Conservation (phyloP, 92 coral and sea anemone genomes). For the Epizoanthus fatuus region DNA sequence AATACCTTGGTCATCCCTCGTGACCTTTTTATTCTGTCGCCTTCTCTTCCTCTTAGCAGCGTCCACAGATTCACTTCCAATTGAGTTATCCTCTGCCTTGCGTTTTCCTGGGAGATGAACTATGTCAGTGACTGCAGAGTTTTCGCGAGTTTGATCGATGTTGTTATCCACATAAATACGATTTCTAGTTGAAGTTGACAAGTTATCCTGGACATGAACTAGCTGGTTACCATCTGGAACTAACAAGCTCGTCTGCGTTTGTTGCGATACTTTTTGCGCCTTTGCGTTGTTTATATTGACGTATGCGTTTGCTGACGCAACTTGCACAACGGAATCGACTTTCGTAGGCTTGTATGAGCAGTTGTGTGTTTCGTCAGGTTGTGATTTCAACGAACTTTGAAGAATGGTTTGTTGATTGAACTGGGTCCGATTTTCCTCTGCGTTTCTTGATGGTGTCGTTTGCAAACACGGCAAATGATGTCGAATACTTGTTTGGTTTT, state of each 20-base stretch:
- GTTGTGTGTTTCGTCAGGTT: neutral
- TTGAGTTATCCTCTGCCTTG: neutral
- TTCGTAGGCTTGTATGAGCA: neutral
- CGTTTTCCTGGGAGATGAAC: neutral
- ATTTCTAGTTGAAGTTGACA: neutral
- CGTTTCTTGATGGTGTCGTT: neutral
- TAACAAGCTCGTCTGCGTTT: neutral
- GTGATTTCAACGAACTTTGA: neutral
- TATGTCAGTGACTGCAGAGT: neutral
- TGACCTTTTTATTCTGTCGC: neutral
- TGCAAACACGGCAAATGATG: neutral
- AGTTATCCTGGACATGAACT: neutral
- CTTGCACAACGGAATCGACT: conserved; percentile 18
- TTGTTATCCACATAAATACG: neutral
- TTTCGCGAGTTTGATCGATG: neutral
- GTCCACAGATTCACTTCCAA: neutral
- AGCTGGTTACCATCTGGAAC: neutral
- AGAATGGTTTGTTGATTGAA: neutral
- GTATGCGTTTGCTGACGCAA: neutral
- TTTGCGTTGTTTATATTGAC: neutral
- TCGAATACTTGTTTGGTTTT: neutral
- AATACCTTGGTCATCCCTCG: too few relatives aligned
- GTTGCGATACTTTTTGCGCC: neutral
- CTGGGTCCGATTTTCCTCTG: neutral
- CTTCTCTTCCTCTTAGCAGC: neutral